Evolutionary conservation across 1,140 invertebrate genomes (phyloP).

Genomic region (Phymastichus coffea): DNA sequence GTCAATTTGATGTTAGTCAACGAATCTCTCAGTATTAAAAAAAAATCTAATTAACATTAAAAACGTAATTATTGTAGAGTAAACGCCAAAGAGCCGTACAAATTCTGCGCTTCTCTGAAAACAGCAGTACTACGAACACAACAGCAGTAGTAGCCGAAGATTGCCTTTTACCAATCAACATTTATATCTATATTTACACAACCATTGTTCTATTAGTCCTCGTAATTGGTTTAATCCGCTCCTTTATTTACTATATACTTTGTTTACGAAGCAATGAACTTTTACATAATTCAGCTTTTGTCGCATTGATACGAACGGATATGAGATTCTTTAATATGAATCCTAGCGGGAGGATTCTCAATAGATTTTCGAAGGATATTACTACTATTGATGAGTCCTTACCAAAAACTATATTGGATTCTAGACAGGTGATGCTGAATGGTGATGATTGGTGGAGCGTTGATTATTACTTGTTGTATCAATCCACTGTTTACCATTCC

Average conservation of each 20-base stretch:
- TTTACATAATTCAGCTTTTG: conserved; percentile 69
- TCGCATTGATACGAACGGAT: conserved; percentile 53
- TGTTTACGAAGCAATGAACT: conserved; percentile 64
- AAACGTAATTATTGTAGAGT: no score
- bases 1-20: conserved; percentile 63
- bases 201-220: conserved; percentile 51
- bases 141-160: conserved; percentile 38
- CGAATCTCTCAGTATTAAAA: no score
- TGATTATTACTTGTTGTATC: conserved; percentile 71
- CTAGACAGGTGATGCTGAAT: conserved; percentile 65
- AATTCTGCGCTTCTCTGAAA: no score
- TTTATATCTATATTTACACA: conserved; percentile 55
- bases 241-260: conserved; percentile 62
- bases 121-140: neutral
- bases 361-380: conserved; percentile 73
- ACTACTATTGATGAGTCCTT: conserved; percentile 81
- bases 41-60: no score
- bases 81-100: no score
- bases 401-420: conserved; percentile 73
- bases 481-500: conserved; percentile 72
- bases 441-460: conserved; percentile 62
- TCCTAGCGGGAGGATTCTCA: conserved; percentile 68
- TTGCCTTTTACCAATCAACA: conserved; percentile 28
- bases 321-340: conserved; percentile 79
- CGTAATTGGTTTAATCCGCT: conserved; percentile 48